Base-by-base conservation (phyloP, 2,113 vertebrate species). In the Anolis carolinensis region DNA sequence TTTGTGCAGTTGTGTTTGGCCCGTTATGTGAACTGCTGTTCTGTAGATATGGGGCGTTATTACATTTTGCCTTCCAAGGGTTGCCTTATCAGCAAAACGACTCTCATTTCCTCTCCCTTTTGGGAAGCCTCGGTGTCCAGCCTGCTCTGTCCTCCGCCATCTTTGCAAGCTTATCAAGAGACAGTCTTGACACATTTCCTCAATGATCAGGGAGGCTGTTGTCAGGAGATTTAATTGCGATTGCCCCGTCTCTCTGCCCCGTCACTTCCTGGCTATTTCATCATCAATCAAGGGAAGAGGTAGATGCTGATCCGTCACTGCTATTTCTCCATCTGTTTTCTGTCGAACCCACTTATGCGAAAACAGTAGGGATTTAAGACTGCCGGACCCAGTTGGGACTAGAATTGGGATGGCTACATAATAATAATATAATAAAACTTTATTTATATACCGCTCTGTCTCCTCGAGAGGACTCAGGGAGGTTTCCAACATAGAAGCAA, bases 171-270 rank as follows among this genome's bases (percentile, higher is more conserved):
- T 32, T 74, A n/a, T 70, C 81, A 27, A 27, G 7, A 70, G 20
- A 16, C 62, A 78, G 59, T 44, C 20, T 32, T 18, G 25, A 74
- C 0, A 0, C 30, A 0, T 27, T 55, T n/a, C 87, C 50, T 23
- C 67, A 30, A 0, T 30, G 86, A 85, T 78, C 32, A 84, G 34
- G 8, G 14, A 25, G 7, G 10, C 0, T 9, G 63, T 5, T 52
- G 68, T 27, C 34, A 63, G 82, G 65, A 86, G 81, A 36, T 34
- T 55, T 39, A 81, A 71, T 16, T 81, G 79, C 65, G 71, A 8
- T n/a, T 7, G 14, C 76, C 67, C 76, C 59, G 55, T 79, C 55
- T 86, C 71, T 81, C 77, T 88, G 59, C 55, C 8, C 48, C 67
- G 32, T 81, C 79, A 32, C 50, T 32, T 80, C 78, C 79, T 78